phyloP scores from a whole-genome alignment of 2,113 vertebrate genomes.

The Anthoscopus minutus region DNA sequence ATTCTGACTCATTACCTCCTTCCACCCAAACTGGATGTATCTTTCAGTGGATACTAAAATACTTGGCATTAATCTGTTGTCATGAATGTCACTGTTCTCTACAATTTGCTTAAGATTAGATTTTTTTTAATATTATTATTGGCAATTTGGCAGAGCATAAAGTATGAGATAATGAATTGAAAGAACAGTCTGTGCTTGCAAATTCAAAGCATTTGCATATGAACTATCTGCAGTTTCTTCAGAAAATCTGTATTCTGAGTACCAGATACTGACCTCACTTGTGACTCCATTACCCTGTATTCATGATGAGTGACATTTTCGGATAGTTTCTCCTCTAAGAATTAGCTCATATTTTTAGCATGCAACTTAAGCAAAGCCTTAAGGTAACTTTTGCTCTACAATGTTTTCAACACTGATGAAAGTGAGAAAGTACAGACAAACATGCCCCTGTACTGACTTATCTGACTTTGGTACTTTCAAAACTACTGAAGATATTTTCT shows the following conservation, averaged over 20 bases:
- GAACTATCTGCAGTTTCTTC: background rate
- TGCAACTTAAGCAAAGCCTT: background rate
- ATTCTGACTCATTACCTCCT: background rate
- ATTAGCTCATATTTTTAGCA: background rate
- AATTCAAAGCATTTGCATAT: conserved; percentile 4
- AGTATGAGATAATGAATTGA: conserved; percentile 33
- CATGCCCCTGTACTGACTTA: background rate
- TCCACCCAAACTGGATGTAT: background rate
- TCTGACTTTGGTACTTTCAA: background rate
- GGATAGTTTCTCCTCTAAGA: background rate
- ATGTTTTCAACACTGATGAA: background rate
- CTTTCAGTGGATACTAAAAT: background rate
- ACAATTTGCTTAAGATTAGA: background rate
- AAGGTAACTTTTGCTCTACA: background rate
- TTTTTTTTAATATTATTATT: conserved; percentile 6
- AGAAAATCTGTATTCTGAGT: background rate
- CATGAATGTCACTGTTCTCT: conserved; percentile 22
- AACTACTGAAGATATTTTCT: background rate
- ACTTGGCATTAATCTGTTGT: background rate
- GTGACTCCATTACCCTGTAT: background rate
- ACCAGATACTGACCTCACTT: background rate
- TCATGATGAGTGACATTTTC: background rate
- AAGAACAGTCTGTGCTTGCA: conserved; percentile 38
- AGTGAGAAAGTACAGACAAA: background rate
- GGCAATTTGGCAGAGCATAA: conserved; percentile 41